Evolutionary conservation across 2,888 invertebrate species (phyloP).

Genomic region (Mactromeris polynyma): DNA sequence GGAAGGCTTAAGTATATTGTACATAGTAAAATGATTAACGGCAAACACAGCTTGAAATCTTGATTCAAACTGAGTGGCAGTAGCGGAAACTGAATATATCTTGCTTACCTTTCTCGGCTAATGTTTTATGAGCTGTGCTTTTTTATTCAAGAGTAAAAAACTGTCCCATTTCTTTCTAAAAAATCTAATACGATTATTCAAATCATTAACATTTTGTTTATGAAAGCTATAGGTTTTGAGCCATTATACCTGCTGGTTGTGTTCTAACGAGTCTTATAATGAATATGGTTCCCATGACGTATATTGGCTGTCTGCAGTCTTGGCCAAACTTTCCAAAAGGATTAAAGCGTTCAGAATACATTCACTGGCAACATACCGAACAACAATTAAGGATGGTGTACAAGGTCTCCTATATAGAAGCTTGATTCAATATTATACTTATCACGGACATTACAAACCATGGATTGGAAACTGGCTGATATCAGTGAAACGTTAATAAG

Average conservation of each 20-base stretch:
- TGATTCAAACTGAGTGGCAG: not conserved
- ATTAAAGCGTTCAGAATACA: not conserved
- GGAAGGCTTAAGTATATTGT: not conserved
- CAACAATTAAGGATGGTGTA: no score
- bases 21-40: not conserved
- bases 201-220: not conserved
- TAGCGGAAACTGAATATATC: not conserved
- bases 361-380: not conserved
- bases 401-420: no score
- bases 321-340: no score
- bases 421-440: no score
- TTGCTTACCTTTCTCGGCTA: not conserved
- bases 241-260: not conserved
- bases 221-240: not conserved
- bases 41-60: constrained; percentile 11
- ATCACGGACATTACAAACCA: no score
- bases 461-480: no score
- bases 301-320: no score
- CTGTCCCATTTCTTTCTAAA: not conserved
- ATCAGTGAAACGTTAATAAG: no score
- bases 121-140: not conserved
- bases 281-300: not conserved
- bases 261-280: not conserved
- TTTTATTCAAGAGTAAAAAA: not conserved
- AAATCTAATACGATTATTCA: not conserved